These are phyloP conservation scores for Torymus auratus DNA, from an alignment of 2,888 invertebrate genomes.

Conservation along the genomic window DNA sequence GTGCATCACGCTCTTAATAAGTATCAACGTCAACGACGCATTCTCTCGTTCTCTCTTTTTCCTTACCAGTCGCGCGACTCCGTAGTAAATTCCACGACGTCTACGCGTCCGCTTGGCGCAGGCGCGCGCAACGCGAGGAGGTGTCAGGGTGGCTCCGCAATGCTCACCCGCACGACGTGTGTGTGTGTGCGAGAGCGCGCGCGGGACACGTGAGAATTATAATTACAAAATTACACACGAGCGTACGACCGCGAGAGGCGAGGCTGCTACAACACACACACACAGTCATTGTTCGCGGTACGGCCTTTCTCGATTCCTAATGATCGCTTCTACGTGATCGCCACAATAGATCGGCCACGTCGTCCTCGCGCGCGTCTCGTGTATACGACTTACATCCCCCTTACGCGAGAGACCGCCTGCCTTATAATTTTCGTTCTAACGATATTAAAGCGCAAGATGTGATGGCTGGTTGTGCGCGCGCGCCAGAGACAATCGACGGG, in stretches of 20 bases:
- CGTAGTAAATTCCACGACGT: slow-evolving; percentile 41
- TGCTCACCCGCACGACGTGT: slow-evolving; percentile 38
- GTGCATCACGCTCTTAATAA: slow-evolving; percentile 48
- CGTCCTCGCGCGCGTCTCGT: slow-evolving; percentile 6
- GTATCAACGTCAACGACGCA: slow-evolving; percentile 44
- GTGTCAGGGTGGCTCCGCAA: slow-evolving; percentile 61
- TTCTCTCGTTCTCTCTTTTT: background rate
- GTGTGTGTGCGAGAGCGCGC: slow-evolving; percentile 17
- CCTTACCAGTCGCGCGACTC: slow-evolving; percentile 1
- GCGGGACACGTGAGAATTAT: slow-evolving; percentile 61
- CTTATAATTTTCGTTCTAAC: slow-evolving; percentile 63
- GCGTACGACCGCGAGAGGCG: background rate
- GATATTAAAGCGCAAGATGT: slow-evolving; percentile 57
- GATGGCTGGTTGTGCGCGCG: background rate
- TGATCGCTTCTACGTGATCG: slow-evolving; percentile 65
- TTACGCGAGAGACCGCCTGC: slow-evolving; percentile 18
- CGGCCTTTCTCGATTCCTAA: slow-evolving; percentile 63
- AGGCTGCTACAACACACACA: slow-evolving; percentile 5
- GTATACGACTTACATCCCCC: slow-evolving; percentile 45
- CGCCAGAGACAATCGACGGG: background rate
- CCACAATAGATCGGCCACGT: slow-evolving; percentile 61
- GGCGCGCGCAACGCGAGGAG: slow-evolving; percentile 48
- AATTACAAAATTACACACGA: slow-evolving; percentile 64
- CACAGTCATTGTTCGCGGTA: slow-evolving; percentile 59
- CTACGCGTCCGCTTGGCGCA: slow-evolving; percentile 12